phyloP scores from a whole-genome alignment of 2,797 vertebrate species.

The Brachyalestes nurse region DNA sequence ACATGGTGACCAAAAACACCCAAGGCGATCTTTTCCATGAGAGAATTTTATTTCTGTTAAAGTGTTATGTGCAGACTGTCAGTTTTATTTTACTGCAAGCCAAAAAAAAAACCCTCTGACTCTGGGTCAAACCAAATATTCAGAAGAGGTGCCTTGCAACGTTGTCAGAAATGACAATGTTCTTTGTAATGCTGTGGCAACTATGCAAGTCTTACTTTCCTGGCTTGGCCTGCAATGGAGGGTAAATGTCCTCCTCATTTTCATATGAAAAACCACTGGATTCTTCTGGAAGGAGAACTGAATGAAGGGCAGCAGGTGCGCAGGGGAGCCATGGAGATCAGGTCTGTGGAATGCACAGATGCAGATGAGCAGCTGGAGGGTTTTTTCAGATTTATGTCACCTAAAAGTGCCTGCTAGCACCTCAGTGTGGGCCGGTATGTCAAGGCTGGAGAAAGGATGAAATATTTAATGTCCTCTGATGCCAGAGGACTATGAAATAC shows the following conservation, averaged over 20 bases:
- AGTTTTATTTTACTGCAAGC: background rate
- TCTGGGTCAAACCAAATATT: background rate
- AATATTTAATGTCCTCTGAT: conserved; percentile 45
- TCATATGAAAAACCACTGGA: background rate
- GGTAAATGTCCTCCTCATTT: background rate
- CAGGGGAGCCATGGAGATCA: conserved; percentile 43
- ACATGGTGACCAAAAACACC: conserved; percentile 29
- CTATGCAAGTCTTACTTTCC: background rate
- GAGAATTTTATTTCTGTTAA: conserved; percentile 2
- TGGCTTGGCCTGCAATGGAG: background rate
- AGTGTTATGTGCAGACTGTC: background rate
- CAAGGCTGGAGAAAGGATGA: conserved; percentile 43
- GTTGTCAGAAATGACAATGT: background rate
- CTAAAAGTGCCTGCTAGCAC: conserved; percentile 41
- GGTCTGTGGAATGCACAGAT: conserved; percentile 37
- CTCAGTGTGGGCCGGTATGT: conserved; percentile 34
- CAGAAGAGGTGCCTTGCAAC: background rate
- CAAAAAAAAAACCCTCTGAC: background rate
- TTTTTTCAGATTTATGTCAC: conserved; percentile 51
- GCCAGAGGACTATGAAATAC: conserved; percentile 38
- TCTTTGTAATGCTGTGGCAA: background rate
- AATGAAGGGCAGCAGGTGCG: conserved; percentile 44
- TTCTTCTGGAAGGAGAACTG: conserved; percentile 20
- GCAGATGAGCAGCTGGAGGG: conserved; percentile 51
- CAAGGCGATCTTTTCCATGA: background rate